These are phyloP conservation scores for Aphidius colemani DNA, from an alignment of 2,888 invertebrate species.

Conservation along the genomic window DNA sequence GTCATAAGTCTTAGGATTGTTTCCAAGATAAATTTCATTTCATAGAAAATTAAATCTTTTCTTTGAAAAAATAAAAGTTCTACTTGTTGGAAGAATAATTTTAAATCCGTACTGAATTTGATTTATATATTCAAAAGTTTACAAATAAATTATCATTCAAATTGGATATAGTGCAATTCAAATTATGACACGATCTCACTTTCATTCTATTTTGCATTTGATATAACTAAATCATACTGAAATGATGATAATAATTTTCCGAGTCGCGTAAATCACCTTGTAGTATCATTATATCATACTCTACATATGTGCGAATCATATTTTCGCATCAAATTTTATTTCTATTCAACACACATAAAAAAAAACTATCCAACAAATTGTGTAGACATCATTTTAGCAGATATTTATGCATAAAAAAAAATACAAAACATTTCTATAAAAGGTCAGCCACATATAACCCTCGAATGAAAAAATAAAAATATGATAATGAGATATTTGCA, in stretches of 20 bases:
- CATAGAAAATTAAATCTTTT: too few relatives aligned
- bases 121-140: too few relatives aligned
- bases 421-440: not conserved
- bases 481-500: too few relatives aligned
- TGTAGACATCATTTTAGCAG: too few relatives aligned
- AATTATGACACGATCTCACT: constrained; percentile 4
- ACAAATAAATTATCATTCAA: constrained; percentile 37
- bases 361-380: too few relatives aligned
- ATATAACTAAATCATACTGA: not conserved
- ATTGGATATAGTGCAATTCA: constrained; percentile 33
- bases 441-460: not conserved
- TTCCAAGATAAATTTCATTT: too few relatives aligned
- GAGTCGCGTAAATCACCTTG: not conserved
- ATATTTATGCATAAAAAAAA: not conserved
- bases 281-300: not conserved
- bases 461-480: not conserved
- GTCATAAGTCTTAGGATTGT: too few relatives aligned
- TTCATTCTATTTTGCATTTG: not conserved
- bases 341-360: not conserved
- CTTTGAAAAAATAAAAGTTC: too few relatives aligned
- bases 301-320: constrained; percentile 9
- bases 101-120: too few relatives aligned
- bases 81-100: too few relatives aligned
- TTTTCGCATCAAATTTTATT: not conserved
- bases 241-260: not conserved